A percentile compares a stretch with the other conserved stretches of the same genome.
Conservation (phyloP, 2,113 vertebrate genomes). For the Brachyhypopomus occidentalis region DNA sequence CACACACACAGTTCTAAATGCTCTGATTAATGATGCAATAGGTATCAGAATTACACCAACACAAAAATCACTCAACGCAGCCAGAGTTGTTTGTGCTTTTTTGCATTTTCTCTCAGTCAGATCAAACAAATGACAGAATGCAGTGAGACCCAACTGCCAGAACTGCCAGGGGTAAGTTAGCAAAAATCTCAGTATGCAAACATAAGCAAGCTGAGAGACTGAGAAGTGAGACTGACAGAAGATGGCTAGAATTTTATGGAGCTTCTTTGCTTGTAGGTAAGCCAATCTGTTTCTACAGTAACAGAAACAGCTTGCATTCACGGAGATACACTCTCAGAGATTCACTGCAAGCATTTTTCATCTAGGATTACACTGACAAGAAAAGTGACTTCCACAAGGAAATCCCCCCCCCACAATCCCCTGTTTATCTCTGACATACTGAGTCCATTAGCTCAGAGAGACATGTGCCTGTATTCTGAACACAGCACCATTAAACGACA, state of each 20-base stretch:
- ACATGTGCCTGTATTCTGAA: neutral
- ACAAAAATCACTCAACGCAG: too few species aligned
- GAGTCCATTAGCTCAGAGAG: constrained; percentile 16
- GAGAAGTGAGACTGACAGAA: too few species aligned
- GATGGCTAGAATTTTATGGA: neutral
- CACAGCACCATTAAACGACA: neutral
- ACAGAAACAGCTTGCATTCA: neutral
- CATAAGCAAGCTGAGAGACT: neutral
- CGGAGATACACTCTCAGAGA: constrained; percentile 23
- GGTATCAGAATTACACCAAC: too few species aligned
- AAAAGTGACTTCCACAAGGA: constrained; percentile 39
- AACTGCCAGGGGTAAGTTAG: neutral
- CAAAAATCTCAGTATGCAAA: neutral
- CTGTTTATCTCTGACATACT: constrained; percentile 29
- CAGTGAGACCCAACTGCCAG: too few species aligned
- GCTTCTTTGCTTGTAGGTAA: neutral
- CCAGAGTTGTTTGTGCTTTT: too few species aligned
- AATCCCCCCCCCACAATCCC: constrained; percentile 30
- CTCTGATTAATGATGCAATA: too few species aligned
- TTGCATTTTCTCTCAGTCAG: too few species aligned
- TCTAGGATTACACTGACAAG: constrained; percentile 44
- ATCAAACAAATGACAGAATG: too few species aligned
- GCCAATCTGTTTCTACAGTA: constrained; percentile 40
- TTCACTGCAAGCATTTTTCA: constrained; percentile 15
- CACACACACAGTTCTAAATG: too few species aligned